Conservation (phyloP, 2,888 invertebrate genomes). For the Drosophila koepferae region DNA sequence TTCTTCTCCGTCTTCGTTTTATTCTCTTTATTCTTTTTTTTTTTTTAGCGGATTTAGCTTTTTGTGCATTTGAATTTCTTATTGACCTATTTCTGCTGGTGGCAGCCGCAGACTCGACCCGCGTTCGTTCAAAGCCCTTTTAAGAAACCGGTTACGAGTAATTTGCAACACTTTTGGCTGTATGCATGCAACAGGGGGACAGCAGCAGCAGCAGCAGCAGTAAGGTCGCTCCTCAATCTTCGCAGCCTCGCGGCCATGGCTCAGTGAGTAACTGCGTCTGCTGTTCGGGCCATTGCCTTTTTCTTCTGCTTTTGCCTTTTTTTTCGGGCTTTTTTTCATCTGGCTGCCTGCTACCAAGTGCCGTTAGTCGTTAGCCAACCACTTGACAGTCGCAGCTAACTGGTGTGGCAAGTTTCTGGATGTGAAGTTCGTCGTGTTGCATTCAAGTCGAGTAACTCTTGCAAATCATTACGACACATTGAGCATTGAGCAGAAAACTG, state of each 20-base stretch:
- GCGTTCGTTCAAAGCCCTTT: slow-evolving; percentile 37
- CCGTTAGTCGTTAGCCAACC: slow-evolving; percentile 59
- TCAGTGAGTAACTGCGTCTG: slow-evolving; percentile 27
- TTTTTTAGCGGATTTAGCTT: slow-evolving; percentile 11
- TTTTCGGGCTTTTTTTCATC: background rate
- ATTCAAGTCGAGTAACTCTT: slow-evolving; percentile 25
- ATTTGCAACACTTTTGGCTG: slow-evolving; percentile 46
- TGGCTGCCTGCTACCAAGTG: slow-evolving; percentile 43
- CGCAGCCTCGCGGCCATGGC: slow-evolving; percentile 17
- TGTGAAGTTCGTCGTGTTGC: slow-evolving; percentile 33
- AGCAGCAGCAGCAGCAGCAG: slow-evolving; percentile 8
- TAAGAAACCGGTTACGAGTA: slow-evolving; percentile 40
- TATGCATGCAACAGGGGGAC: slow-evolving; percentile 28
- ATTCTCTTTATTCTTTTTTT: background rate
- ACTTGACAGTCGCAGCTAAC: slow-evolving; percentile 36
- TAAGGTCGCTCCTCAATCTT: slow-evolving; percentile 27
- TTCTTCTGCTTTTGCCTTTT: slow-evolving; percentile 14
- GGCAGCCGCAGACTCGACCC: slow-evolving; percentile 13
- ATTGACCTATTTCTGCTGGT: slow-evolving; percentile 41
- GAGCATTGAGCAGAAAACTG: slow-evolving; percentile 11
- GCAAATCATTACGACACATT: slow-evolving; percentile 40
- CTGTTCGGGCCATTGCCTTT: slow-evolving; percentile 40
- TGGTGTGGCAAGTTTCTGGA: slow-evolving; percentile 38
- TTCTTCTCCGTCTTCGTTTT: slow-evolving; percentile 5
- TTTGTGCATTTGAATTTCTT: slow-evolving; percentile 45